phyloP scores from a whole-genome alignment of 2,113 vertebrate genomes.

The Meriones unguiculatus region DNA sequence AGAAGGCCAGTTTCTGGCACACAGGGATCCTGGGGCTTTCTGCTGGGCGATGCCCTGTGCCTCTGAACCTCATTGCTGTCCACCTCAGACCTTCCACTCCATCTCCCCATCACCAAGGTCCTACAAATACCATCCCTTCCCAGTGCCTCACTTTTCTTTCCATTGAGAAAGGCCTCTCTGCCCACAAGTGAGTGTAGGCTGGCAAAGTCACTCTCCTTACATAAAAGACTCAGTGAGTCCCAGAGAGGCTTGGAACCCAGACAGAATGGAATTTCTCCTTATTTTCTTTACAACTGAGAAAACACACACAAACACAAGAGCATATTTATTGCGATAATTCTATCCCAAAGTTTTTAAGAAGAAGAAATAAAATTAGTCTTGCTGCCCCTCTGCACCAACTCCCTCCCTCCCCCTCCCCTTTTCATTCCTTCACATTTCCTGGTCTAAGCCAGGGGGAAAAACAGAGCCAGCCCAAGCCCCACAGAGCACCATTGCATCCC shows the following conservation, averaged over 20 bases:
- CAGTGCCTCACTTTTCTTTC: constrained; percentile 52
- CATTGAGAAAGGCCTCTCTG: constrained; percentile 72
- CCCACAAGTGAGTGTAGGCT: constrained; percentile 60
- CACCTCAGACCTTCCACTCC: background rate
- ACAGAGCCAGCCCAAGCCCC: constrained; percentile 73
- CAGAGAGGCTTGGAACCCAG: constrained; percentile 84
- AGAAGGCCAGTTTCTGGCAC: background rate
- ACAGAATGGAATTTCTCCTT: constrained; percentile 87
- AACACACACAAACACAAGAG: constrained; percentile 86
- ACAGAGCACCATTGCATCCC: constrained; percentile 59
- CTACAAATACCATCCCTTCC: background rate
- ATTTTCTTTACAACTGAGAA: constrained; percentile 89
- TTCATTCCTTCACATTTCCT: constrained; percentile 78
- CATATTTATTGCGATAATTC: constrained; percentile 83
- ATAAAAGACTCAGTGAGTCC: constrained; percentile 83
- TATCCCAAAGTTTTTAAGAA: constrained; percentile 82
- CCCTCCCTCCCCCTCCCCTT: background rate
- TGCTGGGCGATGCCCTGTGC: background rate
- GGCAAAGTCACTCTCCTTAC: constrained; percentile 71
- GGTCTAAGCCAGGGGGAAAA: constrained; percentile 69
- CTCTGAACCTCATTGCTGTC: background rate
- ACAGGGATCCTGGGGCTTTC: too few species aligned
- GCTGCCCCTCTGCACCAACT: background rate
- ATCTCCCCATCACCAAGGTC: background rate
- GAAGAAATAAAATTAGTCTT: constrained; percentile 81